Base-by-base conservation (phyloP, 92 coral and sea anemone genomes). In the Phenganax stokvisi region DNA sequence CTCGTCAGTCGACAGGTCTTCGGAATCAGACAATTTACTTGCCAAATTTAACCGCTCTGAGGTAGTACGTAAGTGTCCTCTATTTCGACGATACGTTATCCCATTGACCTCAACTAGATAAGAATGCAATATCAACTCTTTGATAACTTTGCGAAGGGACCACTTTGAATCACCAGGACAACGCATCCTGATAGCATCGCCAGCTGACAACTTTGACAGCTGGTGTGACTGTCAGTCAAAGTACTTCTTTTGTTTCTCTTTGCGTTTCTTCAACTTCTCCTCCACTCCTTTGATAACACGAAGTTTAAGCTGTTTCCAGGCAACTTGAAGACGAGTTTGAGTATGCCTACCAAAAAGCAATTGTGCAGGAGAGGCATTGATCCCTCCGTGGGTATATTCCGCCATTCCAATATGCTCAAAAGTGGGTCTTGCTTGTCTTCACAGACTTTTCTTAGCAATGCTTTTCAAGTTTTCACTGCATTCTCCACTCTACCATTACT, bases 111-210 rank as follows among this genome's bases (percentile, higher is more conserved):
- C 65, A 20, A 59, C 65, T 20, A 59, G 65, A 20, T 59, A 59
- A 25, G 51, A 69, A 8, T 53, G 74, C 27, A 69, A 69, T 12
- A 53, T 53, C 37, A 69, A 9, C 15, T 25, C 73, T 68, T 68
- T 47, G 30, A 68, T 25, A 47, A 68, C 73, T 15, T 68, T 68
- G n/a, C 73, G 51, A 68, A 69, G 74, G 31, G 74, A 68, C 51
- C 73, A 68, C 47, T 44, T 68, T 68, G 73, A 68, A 29, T 68
- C 73, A 44, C 73, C 73, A 7, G 73, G 73, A 68, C 47, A 68
- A 68, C 73, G 73, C 73, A 68, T 68, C 8, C 73, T 29, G 73
- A 68, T 27, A 44, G 16, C 73, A 17, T 68, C 51, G 9, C 51
- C 73, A 68, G 52, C 52, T 12, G 74, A 69, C 65, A 59, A 1